phyloP scores from a whole-genome alignment of 2,888 invertebrate genomes.

The Eretmocerus hayati region DNA sequence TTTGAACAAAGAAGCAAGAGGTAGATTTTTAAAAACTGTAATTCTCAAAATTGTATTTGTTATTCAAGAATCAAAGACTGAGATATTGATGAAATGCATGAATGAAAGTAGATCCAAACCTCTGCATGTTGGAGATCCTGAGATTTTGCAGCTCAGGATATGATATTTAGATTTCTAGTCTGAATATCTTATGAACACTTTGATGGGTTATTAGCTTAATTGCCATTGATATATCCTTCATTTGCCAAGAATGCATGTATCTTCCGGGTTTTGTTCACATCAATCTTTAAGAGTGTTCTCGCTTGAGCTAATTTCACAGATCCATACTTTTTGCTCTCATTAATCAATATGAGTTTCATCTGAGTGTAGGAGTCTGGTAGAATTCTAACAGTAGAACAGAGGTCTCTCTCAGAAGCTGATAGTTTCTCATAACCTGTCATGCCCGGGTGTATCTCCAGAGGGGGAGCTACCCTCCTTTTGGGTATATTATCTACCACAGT shows the following conservation, averaged over 20 bases:
- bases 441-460: constrained; percentile 59
- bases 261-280: constrained; percentile 87
- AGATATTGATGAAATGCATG: too few species aligned
- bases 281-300: constrained; percentile 77
- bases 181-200: too few species aligned
- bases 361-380: constrained; percentile 73
- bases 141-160: too few species aligned
- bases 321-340: constrained; percentile 70
- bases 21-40: too few species aligned
- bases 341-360: constrained; percentile 65
- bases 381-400: constrained; percentile 71
- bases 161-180: too few species aligned
- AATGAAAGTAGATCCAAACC: too few species aligned
- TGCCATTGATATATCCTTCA: constrained; percentile 59
- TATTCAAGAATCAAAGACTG: too few species aligned
- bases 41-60: too few species aligned
- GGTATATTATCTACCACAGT: constrained; percentile 27
- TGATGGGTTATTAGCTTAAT: too few species aligned
- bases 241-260: constrained; percentile 71
- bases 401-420: constrained; percentile 61
- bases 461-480: constrained; percentile 44
- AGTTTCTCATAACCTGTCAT: constrained; percentile 73
- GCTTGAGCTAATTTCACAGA: constrained; percentile 74
- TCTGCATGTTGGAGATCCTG: too few species aligned
- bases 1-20: too few species aligned